phyloP scores from a whole-genome alignment of 1,140 invertebrate species.

The Mycetomoellerius zeteki region DNA sequence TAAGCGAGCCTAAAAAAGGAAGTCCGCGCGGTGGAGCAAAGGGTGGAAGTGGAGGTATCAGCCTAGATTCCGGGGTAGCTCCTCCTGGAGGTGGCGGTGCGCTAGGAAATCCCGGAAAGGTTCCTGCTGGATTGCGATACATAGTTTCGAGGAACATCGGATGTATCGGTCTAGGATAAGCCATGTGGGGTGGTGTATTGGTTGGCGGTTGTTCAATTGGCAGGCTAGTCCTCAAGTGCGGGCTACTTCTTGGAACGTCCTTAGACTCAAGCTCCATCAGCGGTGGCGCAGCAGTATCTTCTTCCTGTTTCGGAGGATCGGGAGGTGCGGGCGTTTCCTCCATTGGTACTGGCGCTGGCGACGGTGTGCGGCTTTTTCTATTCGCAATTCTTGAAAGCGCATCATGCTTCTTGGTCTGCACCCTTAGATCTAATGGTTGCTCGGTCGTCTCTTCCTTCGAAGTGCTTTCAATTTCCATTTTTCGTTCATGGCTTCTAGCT shows the following conservation, averaged over 20 bases:
- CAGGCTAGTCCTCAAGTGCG: conserved; percentile 62
- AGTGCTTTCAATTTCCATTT: conserved; percentile 60
- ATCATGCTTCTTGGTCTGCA: conserved; percentile 87
- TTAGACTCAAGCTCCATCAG: conserved; percentile 59
- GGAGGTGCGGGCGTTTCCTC: conserved; percentile 50
- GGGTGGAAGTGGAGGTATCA: conserved; percentile 88
- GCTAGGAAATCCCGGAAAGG: conserved; percentile 88
- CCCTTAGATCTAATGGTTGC: conserved; percentile 92
- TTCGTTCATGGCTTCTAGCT: conserved; percentile 62
- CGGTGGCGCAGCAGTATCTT: conserved; percentile 84
- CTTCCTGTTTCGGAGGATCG: conserved; percentile 84
- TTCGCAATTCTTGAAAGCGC: conserved; percentile 64
- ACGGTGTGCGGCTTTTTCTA: conserved; percentile 67
- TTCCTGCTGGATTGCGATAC: conserved; percentile 87
- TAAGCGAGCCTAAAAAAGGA: conserved; percentile 92
- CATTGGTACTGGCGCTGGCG: conserved; percentile 56
- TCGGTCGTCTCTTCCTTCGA: conserved; percentile 83
- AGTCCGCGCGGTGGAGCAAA: conserved; percentile 89
- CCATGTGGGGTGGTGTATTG: conserved; percentile 88
- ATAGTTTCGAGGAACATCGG: conserved; percentile 92
- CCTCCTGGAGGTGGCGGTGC: conserved; percentile 75
- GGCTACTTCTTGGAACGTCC: conserved; percentile 51
- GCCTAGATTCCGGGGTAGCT: conserved; percentile 80
- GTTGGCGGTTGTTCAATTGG: conserved; percentile 80
- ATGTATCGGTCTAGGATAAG: conserved; percentile 92